Evolutionary conservation across 2,113 vertebrate species (phyloP), one percentile per base, ranked within the genome.

Genomic region (Centropristis striata): DNA sequence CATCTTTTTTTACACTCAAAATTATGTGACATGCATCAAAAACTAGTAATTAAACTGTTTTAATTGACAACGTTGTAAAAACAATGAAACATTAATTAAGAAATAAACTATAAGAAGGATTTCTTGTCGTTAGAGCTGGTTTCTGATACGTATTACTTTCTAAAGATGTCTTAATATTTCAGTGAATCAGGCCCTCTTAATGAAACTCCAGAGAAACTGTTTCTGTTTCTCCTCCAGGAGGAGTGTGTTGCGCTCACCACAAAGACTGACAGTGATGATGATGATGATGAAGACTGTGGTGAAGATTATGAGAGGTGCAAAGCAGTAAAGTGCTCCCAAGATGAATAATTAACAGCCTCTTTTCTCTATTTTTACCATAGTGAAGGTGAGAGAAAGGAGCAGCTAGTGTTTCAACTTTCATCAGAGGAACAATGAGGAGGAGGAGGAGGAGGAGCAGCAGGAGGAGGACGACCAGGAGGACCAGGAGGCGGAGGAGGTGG

Each of bases 321-420:
- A 66, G 78, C 58, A 53, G 47, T 44, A 41, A 54, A 75, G 50
- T 66, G 57, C 71, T 39, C 20, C 32, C 9, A 14, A 18, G 65
- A 79, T 86, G 46, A 89, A 86, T 84, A 72, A 89, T 86, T 84
- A 86, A 86, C 70, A 60, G 51, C 28, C 49, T 32, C 49, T 59
- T 67, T 75, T n/a, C 25, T 80, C 39, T 83, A 75, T 80, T 88
- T 88, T 67, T 80, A 80, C 51, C 51, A 42, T 47, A 61, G 77
- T n/a, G 28, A 25, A 70, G 77, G 76, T 83, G 79, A 83, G 71
- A 85, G 65, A n/a, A n/a, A n/a, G n/a, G 67, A 79, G 65, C 27
- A n/a, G 55, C 0, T 0, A 3, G 2, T 39, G 32, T 27, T 80
- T 42, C 36, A 75, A 73, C 28, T 53, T 71, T 41, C 21, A 59